These are phyloP conservation scores for Corythaeola cristata DNA, from an alignment of 2,113 vertebrate genomes.

Conservation along the genomic window DNA sequence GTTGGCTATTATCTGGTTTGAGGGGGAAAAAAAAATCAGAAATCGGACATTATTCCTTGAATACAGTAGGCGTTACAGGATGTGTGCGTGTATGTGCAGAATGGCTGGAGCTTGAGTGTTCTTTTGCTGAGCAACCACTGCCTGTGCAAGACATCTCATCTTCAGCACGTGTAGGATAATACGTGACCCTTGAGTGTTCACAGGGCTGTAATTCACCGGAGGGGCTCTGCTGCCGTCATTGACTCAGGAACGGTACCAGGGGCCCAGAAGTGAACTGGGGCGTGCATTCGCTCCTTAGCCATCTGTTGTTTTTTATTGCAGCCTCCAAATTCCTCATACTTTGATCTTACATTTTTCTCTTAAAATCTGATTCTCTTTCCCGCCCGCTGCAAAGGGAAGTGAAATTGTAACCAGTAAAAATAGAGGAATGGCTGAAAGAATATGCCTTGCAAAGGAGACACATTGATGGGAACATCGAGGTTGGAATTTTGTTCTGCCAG, in stretches of 20 bases:
- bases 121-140: not conserved
- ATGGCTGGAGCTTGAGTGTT: not conserved
- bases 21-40: not conserved
- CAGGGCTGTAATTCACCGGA: not conserved
- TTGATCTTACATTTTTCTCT: not conserved
- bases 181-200: not conserved
- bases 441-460: fast-evolving
- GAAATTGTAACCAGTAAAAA: not conserved
- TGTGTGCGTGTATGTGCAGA: not conserved
- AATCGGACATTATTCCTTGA: not conserved
- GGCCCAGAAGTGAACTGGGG: conserved; percentile 43
- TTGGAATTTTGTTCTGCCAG: not conserved
- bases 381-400: not conserved
- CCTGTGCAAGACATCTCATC: not conserved
- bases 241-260: not conserved
- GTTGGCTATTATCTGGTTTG: not conserved
- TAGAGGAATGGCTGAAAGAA: not conserved
- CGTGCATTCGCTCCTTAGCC: conserved; percentile 2
- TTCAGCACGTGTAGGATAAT: not conserved
- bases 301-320: conserved; percentile 19
- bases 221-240: not conserved
- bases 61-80: not conserved
- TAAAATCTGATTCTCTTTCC: not conserved
- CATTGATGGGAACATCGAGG: not conserved
- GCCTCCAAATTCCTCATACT: not conserved